Evolutionary conservation across 2,113 vertebrate genomes (phyloP).

Genomic region (Oncorhynchus mykiss): DNA sequence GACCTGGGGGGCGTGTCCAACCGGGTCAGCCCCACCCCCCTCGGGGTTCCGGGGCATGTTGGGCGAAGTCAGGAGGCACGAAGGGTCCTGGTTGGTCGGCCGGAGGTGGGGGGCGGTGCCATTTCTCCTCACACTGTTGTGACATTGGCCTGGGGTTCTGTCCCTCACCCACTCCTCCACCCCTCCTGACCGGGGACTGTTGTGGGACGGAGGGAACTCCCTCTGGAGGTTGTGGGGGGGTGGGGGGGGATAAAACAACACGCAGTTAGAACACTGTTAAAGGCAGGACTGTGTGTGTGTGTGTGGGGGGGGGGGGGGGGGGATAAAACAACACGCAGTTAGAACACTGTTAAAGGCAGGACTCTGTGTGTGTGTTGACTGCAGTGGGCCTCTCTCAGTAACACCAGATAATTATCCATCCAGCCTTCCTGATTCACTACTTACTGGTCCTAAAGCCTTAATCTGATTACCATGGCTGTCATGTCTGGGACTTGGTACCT

Average conservation of each 20-base stretch:
- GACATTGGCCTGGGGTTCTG: conserved; percentile 51
- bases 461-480: conserved; percentile 77
- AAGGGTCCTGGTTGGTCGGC: conserved; percentile 69
- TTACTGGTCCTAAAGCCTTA: conserved; percentile 63
- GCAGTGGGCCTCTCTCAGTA: conserved; percentile 39
- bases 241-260: background rate
- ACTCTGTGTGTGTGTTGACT: background rate
- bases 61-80: conserved; percentile 87
- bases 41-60: conserved; percentile 84
- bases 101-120: conserved; percentile 49
- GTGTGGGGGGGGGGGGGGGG: background rate
- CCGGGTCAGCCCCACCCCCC: conserved; percentile 24
- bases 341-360: background rate
- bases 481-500: conserved; percentile 69
- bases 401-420: conserved; percentile 61
- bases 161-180: conserved; percentile 70
- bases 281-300: background rate
- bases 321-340: background rate
- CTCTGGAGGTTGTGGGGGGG: conserved; percentile 60
- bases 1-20: conserved; percentile 44
- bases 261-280: background rate
- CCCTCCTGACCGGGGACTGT: conserved; percentile 56
- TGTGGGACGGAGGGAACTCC: conserved; percentile 61
- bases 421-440: conserved; percentile 70
- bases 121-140: conserved; percentile 63